Base-by-base conservation (phyloP, 1,140 invertebrate species). In the Coelopa frigida region DNA sequence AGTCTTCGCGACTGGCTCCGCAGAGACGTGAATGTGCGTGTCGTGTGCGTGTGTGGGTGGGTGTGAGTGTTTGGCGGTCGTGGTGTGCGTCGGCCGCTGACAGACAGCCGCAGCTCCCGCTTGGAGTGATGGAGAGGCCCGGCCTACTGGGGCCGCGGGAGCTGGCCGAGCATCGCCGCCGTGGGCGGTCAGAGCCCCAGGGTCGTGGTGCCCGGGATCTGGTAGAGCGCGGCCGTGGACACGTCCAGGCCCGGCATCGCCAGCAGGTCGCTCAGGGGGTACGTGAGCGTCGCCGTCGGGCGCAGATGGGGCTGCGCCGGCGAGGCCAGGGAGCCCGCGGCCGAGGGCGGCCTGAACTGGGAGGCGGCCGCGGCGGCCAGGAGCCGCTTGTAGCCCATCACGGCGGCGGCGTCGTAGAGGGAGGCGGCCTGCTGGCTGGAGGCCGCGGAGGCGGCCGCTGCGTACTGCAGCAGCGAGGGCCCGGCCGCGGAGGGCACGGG, bases 231-330 rank as follows among this genome's bases (percentile, higher is more conserved):
- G 8, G 62, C 58, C 18, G 72, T 56, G 11, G 60, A 55, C 58
- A 83, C 70, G 52, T 83, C 81, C 18, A 84, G 70, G 26, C 79
- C 75, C 52, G 80, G 81, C 17, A 83, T 75, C 2, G 78, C 78
- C 8, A 84, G 64, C 29, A 84, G 63, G 58, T 84, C 82, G 57
- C 75, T 81, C 73, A 84, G 80, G 26, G 77, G 80, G 64, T 84
- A 84, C 27, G 57, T 52, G 18, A 57, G 49, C 1, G 57, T 50
- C 27, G 62, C 57, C 27, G 47, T 21, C 11, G 40, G 35, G 36
- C 45, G 38, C 17, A 44, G 48, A 40, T 31, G 48, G 36, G 50
- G 42, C 44, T 49, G 43, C 5, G 60, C 70, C 5, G 72, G 64
- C 17, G 65, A 60, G 46, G 71, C 52, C 6, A 63, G 43, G 4